Evolutionary conservation across 2,113 vertebrate genomes (phyloP).

Genomic region (Stigmatopora argus): DNA sequence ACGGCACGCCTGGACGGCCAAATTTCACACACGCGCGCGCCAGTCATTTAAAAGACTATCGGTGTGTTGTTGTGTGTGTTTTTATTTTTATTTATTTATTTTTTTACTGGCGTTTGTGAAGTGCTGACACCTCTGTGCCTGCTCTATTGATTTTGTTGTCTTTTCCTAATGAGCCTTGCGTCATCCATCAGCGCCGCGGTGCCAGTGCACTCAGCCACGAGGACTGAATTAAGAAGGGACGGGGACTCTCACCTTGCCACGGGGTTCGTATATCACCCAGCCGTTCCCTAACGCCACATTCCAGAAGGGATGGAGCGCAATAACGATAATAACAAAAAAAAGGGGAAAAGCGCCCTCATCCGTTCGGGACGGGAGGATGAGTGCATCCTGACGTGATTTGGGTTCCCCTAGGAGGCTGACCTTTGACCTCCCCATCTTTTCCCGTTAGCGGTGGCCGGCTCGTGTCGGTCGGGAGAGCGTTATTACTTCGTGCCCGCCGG

Average conservation of each 20-base stretch:
- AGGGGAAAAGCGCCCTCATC: conserved; percentile 5
- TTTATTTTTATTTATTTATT: background rate
- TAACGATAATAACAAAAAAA: conserved; percentile 18
- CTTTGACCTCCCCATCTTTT: conserved; percentile 47
- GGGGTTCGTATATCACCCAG: conserved; percentile 36
- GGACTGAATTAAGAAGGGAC: conserved; percentile 49
- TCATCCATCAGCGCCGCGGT: conserved; percentile 54
- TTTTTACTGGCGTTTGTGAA: conserved; percentile 45
- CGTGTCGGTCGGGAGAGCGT: conserved; percentile 37
- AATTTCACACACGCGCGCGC: conserved; percentile 19
- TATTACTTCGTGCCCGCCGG: conserved; percentile 32
- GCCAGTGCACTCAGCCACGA: conserved; percentile 35
- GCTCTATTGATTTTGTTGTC: conserved; percentile 64
- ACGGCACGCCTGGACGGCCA: conserved; percentile 11
- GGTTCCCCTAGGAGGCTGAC: conserved; percentile 38
- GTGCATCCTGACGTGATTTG: conserved; percentile 58
- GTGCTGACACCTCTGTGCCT: conserved; percentile 41
- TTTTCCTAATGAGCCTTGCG: conserved; percentile 60
- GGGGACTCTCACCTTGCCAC: conserved; percentile 45
- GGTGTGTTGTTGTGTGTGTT: conserved; percentile 27
- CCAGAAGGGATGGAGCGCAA: conserved; percentile 21
- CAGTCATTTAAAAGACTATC: conserved; percentile 43
- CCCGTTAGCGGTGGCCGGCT: conserved; percentile 50
- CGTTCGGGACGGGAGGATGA: conserved; percentile 40
- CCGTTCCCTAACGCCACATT: conserved; percentile 38